These are phyloP conservation scores for Macrosteles quadrilineatus DNA, from an alignment of 1,140 invertebrate genomes.

Conservation along the genomic window DNA sequence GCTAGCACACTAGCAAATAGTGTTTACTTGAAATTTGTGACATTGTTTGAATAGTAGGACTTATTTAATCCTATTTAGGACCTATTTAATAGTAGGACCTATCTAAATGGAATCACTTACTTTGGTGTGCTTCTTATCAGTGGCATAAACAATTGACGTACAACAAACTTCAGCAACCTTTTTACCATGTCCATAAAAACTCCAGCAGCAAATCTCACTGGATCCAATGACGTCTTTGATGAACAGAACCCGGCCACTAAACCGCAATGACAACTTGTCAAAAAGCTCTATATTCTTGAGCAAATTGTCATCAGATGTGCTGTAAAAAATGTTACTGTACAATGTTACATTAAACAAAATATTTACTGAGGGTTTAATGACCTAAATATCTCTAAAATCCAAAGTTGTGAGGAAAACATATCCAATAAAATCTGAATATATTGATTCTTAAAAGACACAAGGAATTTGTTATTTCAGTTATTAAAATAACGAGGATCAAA, in stretches of 20 bases:
- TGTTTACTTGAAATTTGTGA: too few species aligned
- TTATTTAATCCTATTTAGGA: constrained; percentile 4
- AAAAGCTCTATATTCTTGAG: constrained; percentile 98
- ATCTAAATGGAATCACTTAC: constrained; percentile 50
- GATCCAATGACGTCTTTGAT: constrained; percentile 98
- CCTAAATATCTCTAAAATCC: too few species aligned
- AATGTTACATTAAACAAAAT: too few species aligned
- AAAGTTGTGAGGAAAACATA: too few species aligned
- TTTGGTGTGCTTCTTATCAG: constrained; percentile 99
- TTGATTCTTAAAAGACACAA: too few species aligned
- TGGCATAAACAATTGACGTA: constrained; percentile 98
- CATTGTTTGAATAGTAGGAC: constrained; percentile 15
- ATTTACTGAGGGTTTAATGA: too few species aligned
- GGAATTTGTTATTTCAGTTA: too few species aligned
- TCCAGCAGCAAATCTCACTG: constrained; percentile 99
- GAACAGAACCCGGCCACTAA: constrained; percentile 93
- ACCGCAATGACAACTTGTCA: constrained; percentile 94
- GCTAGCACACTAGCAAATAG: too few species aligned
- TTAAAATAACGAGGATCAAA: too few species aligned
- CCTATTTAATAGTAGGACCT: not conserved
- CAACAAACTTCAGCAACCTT: constrained; percentile 97
- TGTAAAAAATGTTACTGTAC: constrained; percentile 55
- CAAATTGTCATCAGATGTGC: constrained; percentile 97
- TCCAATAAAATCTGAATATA: too few species aligned
- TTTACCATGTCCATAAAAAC: constrained; percentile 95